Evolutionary conservation across 2,113 vertebrate species (phyloP).

Genomic region (Eptesicus fuscus): DNA sequence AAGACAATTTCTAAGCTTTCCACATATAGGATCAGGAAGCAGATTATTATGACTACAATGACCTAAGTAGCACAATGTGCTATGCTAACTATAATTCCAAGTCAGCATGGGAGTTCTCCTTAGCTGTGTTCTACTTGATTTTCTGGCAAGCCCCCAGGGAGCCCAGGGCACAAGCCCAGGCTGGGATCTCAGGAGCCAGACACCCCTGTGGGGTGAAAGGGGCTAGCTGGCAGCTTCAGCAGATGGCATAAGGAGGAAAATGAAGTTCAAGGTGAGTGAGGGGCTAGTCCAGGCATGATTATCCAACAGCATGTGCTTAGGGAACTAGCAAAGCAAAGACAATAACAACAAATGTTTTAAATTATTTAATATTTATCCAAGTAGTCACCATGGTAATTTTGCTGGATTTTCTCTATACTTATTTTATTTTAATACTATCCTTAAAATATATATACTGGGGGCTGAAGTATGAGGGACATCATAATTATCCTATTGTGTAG

Average conservation of each 20-base stretch:
- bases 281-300: background rate
- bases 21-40: background rate
- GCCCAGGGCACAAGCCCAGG: background rate
- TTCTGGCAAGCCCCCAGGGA: background rate
- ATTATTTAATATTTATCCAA: conserved; percentile 23
- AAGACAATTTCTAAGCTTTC: background rate
- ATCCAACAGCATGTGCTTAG: background rate
- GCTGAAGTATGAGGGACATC: background rate
- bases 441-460: background rate
- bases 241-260: background rate
- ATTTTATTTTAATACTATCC: background rate
- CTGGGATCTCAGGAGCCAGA: background rate
- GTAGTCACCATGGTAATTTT: background rate
- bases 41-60: background rate
- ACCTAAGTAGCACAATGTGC: background rate
- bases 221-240: background rate
- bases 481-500: background rate
- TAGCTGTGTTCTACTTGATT: background rate
- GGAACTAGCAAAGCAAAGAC: background rate
- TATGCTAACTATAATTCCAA: background rate
- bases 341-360: background rate
- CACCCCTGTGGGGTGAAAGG: background rate
- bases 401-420: conserved; percentile 13
- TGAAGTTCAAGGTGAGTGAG: background rate
- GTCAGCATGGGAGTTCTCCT: background rate